A percentile compares a stretch with the other conserved stretches of the same genome.
Evolutionary conservation across 1,140 invertebrate species (phyloP).

Genomic region (Hylaeus volcanicus): DNA sequence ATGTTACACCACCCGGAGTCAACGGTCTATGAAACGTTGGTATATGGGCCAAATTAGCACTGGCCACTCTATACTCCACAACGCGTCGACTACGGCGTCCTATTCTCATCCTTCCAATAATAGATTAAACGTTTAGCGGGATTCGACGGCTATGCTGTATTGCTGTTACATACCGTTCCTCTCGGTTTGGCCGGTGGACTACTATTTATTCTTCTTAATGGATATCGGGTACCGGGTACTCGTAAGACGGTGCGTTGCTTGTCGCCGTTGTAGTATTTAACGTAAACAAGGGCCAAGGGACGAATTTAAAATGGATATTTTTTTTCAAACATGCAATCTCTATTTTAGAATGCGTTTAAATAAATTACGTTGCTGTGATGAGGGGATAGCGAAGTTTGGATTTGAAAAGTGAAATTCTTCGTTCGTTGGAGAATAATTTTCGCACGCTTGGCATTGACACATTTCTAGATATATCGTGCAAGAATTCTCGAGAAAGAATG

Average conservation of each 20-base stretch:
- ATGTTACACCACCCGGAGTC: constrained; percentile 30
- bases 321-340: too few species aligned
- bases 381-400: neutral
- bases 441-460: neutral
- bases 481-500: neutral
- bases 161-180: neutral
- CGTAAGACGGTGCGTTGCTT: too few species aligned
- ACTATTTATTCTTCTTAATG: too few species aligned
- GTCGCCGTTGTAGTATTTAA: too few species aligned
- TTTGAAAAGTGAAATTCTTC: neutral
- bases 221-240: too few species aligned
- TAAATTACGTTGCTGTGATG: too few species aligned
- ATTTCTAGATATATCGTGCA: neutral
- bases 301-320: too few species aligned
- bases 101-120: constrained; percentile 59
- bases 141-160: constrained; percentile 44
- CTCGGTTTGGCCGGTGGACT: neutral
- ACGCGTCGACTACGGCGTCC: constrained; percentile 12
- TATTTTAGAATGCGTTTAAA: too few species aligned
- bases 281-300: too few species aligned
- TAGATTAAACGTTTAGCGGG: constrained; percentile 56
- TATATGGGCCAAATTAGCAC: constrained; percentile 55
- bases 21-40: constrained; percentile 54
- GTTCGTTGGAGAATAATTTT: neutral
- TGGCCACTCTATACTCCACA: constrained; percentile 1